Percentiles rank a stretch among this genome's conserved stretches.
These are phyloP conservation scores for Microctonus aethiopoides DNA, from an alignment of 2,888 invertebrate species.

Conservation along the genomic window DNA sequence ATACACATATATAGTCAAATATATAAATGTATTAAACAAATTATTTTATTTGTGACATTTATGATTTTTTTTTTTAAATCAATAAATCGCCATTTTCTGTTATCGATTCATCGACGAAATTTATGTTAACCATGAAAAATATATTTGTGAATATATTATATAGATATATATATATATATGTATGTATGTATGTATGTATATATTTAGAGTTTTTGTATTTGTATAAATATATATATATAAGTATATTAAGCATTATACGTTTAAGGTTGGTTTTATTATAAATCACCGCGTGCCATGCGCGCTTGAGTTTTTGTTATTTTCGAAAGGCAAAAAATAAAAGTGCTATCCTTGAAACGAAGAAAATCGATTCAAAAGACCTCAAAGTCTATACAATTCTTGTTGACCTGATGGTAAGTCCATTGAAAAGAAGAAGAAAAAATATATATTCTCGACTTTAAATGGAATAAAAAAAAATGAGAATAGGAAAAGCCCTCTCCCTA, in stretches of 20 bases:
- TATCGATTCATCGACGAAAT: too few species aligned
- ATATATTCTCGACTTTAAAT: not conserved
- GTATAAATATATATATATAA: not conserved
- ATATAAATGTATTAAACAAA: too few species aligned
- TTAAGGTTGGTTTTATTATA: slow-evolving; percentile 8
- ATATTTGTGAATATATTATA: too few species aligned
- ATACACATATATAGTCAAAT: too few species aligned
- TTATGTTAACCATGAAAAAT: too few species aligned
- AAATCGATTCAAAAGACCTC: slow-evolving; percentile 27
- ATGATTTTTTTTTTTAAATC: too few species aligned
- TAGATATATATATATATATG: too few species aligned
- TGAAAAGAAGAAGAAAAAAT: slow-evolving; percentile 3
- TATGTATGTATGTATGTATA: too few species aligned
- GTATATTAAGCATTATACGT: too few species aligned
- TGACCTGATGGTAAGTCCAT: slow-evolving; percentile 22
- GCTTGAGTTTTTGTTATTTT: slow-evolving; percentile 48
- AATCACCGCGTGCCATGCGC: slow-evolving; percentile 19
- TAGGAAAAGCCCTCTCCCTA: not conserved
- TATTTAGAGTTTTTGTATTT: not conserved
- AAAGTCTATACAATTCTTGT: slow-evolving; percentile 16
- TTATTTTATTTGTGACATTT: too few species aligned
- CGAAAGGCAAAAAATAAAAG: slow-evolving; percentile 53
- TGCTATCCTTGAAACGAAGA: slow-evolving; percentile 41
- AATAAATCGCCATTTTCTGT: too few species aligned
- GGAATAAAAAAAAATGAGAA: slow-evolving; percentile 4